Evolutionary conservation across 1,140 invertebrate genomes (phyloP), one percentile per base, ranked within the genome.

Genomic region (Lethocerus indicus): DNA sequence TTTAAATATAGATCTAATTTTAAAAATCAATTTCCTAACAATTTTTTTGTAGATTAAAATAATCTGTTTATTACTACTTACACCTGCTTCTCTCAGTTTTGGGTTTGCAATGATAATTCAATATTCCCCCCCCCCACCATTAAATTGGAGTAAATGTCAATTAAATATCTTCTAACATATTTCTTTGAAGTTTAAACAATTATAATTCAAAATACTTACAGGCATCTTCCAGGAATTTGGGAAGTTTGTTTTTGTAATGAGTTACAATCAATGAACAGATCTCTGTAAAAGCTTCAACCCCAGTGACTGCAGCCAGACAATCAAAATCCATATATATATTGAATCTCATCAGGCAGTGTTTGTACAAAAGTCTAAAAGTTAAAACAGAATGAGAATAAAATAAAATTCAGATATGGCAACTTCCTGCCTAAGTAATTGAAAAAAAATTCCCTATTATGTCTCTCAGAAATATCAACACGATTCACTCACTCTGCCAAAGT

Each of bases 271-370:
- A 26, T 24, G 53, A 49, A 18, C 53, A 42, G 3, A 56, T 13
- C 39, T 57, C 56, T 14, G 52, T 50, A 20, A 55, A 56, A 44
- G 50, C 52, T 53, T 58, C 57, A 20, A 58, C 29, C 21, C 51
- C 40, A 7, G 44, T 14, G 35, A 53, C 41, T 14, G 56, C 55
- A 1, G 52, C 41, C 2, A 27, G 7, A 3, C 20, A 20, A 32
- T 58, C 57, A 27, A 54, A 53, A 5, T 57, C 52, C 20, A 41
- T 49, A 14, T 56, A 20, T 24, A 57, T 53, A 4, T 52, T 45
- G 28, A 52, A 56, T 3, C 43, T 37, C 26, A 47, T 49, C 28
- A 58, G 32, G 18, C 49, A 45, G 16, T 48, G 24, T 20, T 46
- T 24, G 26, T 53, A 56, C 18, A 58, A 20, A 20, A 58, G 47